phyloP scores from a whole-genome alignment of 2,113 vertebrate species.

The Recurvirostra avosetta region DNA sequence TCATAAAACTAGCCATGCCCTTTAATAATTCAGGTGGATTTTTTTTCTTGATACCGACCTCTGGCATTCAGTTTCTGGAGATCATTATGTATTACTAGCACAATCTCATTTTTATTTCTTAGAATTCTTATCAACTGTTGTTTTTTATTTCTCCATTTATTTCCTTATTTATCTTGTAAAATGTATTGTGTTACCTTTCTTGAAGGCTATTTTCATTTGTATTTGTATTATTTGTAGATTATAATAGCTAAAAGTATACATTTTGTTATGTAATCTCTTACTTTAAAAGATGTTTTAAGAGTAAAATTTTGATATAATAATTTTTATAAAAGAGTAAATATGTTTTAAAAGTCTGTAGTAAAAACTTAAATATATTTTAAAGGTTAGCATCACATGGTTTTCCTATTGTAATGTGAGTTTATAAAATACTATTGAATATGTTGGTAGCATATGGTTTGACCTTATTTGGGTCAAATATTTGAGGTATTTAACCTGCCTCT shows the following conservation, averaged over 20 bases:
- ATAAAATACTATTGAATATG: neutral
- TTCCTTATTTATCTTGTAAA: neutral
- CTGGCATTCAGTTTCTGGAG: neutral
- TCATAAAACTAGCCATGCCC: neutral
- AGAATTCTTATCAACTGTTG: neutral
- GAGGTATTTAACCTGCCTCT: neutral
- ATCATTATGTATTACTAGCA: neutral
- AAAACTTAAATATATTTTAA: neutral
- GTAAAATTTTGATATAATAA: neutral
- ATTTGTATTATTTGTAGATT: neutral
- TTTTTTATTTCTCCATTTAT: neutral
- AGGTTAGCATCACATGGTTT: neutral
- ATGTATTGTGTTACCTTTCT: neutral
- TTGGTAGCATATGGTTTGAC: neutral
- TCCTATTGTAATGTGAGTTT: neutral
- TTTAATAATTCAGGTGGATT: neutral
- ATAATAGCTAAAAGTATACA: neutral
- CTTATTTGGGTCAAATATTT: neutral
- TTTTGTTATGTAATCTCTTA: neutral
- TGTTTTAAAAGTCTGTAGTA: neutral
- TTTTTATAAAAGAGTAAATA: neutral
- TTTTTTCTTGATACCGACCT: neutral
- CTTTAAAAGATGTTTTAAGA: neutral
- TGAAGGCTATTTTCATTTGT: neutral
- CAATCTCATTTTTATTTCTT: neutral